Evolutionary conservation across 2,797 vertebrate species (phyloP), one percentile per base, ranked within the genome.

Genomic region (Tenualosa ilisha): DNA sequence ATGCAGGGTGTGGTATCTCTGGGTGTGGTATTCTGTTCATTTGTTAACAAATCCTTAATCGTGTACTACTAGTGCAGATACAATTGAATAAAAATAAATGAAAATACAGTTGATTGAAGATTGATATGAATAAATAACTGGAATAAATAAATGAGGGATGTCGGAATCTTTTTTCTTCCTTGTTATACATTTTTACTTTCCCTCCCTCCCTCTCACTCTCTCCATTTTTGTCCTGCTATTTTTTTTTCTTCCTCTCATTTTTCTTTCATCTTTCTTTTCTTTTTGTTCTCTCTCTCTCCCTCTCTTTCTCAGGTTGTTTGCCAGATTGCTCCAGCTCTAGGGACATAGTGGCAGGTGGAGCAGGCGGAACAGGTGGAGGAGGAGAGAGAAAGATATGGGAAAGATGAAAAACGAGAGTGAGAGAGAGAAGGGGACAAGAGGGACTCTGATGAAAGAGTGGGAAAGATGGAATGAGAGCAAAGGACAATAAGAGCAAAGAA

Each of bases 361-460:
- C 82, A 20, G 37, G 37, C 24, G 15, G 43, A 65, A 85, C 68
- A 50, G 46, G 37, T 75, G 81, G 26, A 63, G 81, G 37, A n/a
- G 83, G 68, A 50, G 24, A 82, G 24, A 8, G 54, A 79, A 31
- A 68, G 17, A 49, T 22, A 24, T 43, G 68, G 43, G n/a, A 40
- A 46, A 65, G 82, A 56, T 6, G 31, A 50, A 15, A 54, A 54
- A 54, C 15, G 51, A 54, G 51, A 13, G 51, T 3, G 12, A 15
- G 51, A 15, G 12, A 82, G 40, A 20, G 81, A 82, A 22, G 51
- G 81, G 43, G 46, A 82, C 46, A 46, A 46, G 46, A 82, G 46
- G n/a, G 81, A 82, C 7, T 46, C 46, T 4, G 49, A 82, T 54
- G 49, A 82, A 53, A 46, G 81, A 82, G 81, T 24, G 81, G 22